These are phyloP conservation scores for Vireo altiloquus DNA, from an alignment of 2,113 vertebrate species.

Conservation along the genomic window DNA sequence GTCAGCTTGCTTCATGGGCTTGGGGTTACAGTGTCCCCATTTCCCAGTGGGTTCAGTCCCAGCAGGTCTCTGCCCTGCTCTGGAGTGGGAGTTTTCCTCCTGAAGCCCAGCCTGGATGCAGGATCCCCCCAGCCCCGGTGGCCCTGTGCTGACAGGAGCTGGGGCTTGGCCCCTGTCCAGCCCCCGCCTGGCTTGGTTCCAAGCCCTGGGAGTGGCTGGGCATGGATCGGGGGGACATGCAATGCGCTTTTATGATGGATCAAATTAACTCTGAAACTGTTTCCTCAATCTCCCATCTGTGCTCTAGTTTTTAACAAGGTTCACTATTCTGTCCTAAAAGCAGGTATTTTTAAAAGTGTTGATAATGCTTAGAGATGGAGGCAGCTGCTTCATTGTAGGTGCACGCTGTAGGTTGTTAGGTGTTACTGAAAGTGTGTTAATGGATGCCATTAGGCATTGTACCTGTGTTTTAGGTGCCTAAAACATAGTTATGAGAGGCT, in stretches of 20 bases:
- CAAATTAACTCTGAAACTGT: neutral
- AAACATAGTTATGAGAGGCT: neutral
- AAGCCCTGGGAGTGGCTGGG: neutral
- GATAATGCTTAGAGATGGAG: neutral
- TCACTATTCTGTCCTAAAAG: neutral
- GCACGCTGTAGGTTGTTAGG: accelerated
- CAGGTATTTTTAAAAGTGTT: neutral
- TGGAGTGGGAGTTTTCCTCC: neutral
- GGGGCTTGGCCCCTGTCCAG: accelerated
- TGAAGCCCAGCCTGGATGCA: accelerated
- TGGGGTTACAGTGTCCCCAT: accelerated
- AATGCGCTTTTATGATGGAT: neutral
- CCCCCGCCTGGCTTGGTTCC: neutral
- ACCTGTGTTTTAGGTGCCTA: neutral
- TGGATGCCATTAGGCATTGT: neutral
- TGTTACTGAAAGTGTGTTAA: neutral
- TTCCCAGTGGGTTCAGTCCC: accelerated
- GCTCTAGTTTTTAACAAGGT: neutral
- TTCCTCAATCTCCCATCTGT: accelerated
- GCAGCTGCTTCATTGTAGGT: neutral
- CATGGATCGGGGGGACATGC: neutral
- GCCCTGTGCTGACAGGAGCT: neutral
- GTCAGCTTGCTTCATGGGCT: neutral
- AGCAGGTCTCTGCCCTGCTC: neutral
- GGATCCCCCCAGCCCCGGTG: accelerated